Evolutionary conservation across 2,113 vertebrate species (phyloP).

Genomic region (Boulengeromyrus knoepffleri): DNA sequence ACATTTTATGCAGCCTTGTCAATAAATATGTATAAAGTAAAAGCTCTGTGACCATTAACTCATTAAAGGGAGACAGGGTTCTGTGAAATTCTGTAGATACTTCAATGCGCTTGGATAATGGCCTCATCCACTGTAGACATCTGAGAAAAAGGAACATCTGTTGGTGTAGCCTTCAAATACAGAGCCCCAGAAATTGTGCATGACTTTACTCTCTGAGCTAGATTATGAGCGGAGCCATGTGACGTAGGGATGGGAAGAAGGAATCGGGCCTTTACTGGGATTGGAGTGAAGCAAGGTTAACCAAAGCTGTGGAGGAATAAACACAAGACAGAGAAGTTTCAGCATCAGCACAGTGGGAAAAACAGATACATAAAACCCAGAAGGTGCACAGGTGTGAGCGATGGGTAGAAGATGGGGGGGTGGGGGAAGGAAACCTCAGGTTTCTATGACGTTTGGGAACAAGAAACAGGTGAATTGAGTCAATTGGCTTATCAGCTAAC

Average conservation of each 20-base stretch:
- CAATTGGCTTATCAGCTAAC: neutral
- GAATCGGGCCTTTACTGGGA: too few species aligned
- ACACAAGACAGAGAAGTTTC: too few species aligned
- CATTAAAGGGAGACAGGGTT: neutral
- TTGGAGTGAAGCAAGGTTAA: too few species aligned
- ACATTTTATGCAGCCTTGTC: neutral
- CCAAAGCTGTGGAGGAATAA: too few species aligned
- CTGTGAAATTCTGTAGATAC: neutral
- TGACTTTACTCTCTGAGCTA: neutral
- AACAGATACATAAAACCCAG: too few species aligned
- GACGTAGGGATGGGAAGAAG: neutral
- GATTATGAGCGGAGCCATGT: neutral
- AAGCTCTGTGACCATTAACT: neutral
- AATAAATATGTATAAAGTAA: neutral
- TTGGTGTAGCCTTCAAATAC: neutral
- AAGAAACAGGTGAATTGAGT: neutral
- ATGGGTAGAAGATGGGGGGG: too few species aligned
- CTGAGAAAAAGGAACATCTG: neutral
- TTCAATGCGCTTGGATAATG: neutral
- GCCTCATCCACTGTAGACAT: neutral
- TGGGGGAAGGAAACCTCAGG: neutral
- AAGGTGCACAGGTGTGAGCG: too few species aligned
- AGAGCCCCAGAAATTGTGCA: neutral
- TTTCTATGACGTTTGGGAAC: neutral
- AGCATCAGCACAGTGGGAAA: too few species aligned